phyloP scores from a whole-genome alignment of 2,888 invertebrate species.

The Orchesella flavescens region DNA sequence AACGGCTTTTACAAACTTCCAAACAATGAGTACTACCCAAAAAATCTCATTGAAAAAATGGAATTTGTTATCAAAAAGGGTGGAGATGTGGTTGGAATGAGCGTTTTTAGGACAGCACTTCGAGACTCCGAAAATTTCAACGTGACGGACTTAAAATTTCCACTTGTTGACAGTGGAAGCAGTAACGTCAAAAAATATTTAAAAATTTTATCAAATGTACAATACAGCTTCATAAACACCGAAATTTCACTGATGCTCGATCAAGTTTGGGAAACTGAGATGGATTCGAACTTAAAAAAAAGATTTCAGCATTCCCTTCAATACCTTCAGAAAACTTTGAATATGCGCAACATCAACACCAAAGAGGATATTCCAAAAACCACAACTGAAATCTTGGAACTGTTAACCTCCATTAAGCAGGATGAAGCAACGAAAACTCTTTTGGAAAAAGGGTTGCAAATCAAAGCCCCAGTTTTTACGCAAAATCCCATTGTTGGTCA shows the following conservation, averaged over 20 bases:
- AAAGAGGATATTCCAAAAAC: constrained; percentile 54
- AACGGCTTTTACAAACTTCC: constrained; percentile 61
- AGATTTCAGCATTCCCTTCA: constrained; percentile 29
- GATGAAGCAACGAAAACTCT: constrained; percentile 45
- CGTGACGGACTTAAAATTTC: background rate
- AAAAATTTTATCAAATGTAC: constrained; percentile 2
- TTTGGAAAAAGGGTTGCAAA: constrained; percentile 32
- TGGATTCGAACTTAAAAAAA: background rate
- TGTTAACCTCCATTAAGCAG: constrained; percentile 39
- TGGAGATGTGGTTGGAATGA: constrained; percentile 52
- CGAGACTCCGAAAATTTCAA: constrained; percentile 50
- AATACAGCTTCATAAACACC: constrained; percentile 3
- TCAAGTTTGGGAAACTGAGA: background rate
- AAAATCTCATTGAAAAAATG: constrained; percentile 60
- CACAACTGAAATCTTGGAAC: constrained; percentile 25
- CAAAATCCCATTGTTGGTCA: constrained; percentile 40
- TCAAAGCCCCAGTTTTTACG: constrained; percentile 36
- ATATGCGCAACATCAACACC: constrained; percentile 26
- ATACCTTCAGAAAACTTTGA: constrained; percentile 47
- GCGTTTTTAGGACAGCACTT: constrained; percentile 50
- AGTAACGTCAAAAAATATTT: constrained; percentile 29
- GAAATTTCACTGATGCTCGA: constrained; percentile 33
- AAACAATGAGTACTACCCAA: constrained; percentile 58
- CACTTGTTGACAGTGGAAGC: background rate
- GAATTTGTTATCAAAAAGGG: constrained; percentile 23